phyloP scores from a whole-genome alignment of 2,113 vertebrate genomes.

The Eclectus roratus region DNA sequence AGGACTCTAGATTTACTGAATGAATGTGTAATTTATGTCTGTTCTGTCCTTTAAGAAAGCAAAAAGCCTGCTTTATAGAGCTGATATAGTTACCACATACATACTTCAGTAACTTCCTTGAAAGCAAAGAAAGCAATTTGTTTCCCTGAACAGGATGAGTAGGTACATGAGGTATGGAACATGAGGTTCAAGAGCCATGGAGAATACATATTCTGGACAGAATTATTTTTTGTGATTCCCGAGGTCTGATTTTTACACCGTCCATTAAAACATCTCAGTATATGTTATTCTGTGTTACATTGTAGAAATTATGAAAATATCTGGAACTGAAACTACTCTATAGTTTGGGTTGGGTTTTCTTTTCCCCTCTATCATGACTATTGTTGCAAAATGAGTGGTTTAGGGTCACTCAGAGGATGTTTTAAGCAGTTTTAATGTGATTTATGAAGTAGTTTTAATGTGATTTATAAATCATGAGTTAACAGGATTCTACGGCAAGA shows the following conservation, averaged over 20 bases:
- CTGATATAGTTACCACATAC: background rate
- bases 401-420: background rate
- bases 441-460: background rate
- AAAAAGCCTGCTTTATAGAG: background rate
- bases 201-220: background rate
- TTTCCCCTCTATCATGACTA: background rate
- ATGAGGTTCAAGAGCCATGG: background rate
- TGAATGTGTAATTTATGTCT: background rate
- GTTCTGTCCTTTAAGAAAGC: background rate
- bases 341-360: background rate
- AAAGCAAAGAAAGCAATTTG: background rate
- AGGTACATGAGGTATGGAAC: background rate
- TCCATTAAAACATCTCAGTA: background rate
- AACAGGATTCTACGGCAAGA: background rate
- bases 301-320: background rate
- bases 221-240: background rate
- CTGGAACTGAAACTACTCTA: background rate
- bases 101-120: background rate
- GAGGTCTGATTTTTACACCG: background rate
- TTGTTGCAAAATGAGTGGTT: background rate
- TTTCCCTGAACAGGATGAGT: background rate
- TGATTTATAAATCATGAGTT: background rate
- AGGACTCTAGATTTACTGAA: background rate
- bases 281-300: background rate
- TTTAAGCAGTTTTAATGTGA: background rate